Percentiles rank a stretch among this genome's conserved stretches.
These are phyloP conservation scores for Triplophysa bombifrons DNA, from an alignment of 2,797 vertebrate genomes.

Conservation along the genomic window DNA sequence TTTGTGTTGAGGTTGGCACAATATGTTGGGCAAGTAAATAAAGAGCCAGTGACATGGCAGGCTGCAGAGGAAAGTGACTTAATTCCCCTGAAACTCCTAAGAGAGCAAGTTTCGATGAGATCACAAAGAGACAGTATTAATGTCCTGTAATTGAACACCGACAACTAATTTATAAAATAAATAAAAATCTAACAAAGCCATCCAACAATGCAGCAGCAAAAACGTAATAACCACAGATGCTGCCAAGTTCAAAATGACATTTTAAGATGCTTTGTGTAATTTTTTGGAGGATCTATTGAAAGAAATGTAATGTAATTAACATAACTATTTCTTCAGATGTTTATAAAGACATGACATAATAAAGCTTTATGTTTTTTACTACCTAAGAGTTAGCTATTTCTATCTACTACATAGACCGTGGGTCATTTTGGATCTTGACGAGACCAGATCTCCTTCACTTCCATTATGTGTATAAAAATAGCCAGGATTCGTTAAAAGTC, in stretches of 20 bases:
- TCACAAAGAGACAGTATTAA: background rate
- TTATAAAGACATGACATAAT: too few species aligned
- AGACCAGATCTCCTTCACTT: background rate
- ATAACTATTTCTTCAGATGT: too few species aligned
- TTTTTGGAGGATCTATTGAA: background rate
- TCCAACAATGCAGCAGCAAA: background rate
- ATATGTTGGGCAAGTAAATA: constrained; percentile 32
- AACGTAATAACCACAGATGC: background rate
- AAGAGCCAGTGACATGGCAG: constrained; percentile 22
- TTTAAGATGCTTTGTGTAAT: background rate
- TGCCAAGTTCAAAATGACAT: background rate
- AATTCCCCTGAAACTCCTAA: constrained; percentile 14
- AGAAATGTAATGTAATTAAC: too few species aligned
- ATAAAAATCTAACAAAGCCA: background rate
- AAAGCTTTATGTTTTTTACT: too few species aligned
- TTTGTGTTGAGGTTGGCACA: constrained; percentile 23
- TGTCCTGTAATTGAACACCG: background rate
- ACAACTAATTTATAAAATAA: background rate
- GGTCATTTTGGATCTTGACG: background rate
- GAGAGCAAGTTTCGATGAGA: background rate
- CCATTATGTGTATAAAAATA: background rate
- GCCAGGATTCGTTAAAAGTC: background rate
- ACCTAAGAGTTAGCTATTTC: too few species aligned
- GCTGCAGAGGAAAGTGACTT: constrained; percentile 23
- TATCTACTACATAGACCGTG: too few species aligned